Conservation (phyloP, 2,888 invertebrate species). For the Unio delphinus region DNA sequence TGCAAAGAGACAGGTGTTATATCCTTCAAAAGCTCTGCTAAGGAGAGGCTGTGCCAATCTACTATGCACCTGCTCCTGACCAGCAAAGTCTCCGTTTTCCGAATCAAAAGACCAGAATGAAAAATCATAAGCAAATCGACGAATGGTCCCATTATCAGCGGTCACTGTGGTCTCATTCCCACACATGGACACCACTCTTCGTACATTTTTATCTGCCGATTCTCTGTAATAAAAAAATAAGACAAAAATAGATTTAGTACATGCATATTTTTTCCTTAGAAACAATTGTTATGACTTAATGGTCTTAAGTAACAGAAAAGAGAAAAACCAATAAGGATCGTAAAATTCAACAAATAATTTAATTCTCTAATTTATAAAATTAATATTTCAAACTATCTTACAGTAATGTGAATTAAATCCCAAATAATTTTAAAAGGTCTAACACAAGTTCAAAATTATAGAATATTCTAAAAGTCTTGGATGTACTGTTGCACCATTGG, state of each 20-base stretch:
- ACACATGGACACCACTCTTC: slow-evolving; percentile 72
- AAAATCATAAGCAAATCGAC: slow-evolving; percentile 75
- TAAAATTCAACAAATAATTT: too few species aligned
- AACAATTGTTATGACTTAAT: too few species aligned
- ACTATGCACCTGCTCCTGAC: slow-evolving; percentile 79
- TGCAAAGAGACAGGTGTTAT: slow-evolving; percentile 86
- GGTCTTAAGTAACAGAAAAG: too few species aligned
- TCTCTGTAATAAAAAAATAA: slow-evolving; percentile 45
- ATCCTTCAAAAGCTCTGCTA: slow-evolving; percentile 83
- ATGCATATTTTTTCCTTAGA: neutral
- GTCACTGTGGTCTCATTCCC: slow-evolving; percentile 73
- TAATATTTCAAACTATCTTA: too few species aligned
- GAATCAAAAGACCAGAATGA: slow-evolving; percentile 77
- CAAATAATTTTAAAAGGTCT: too few species aligned
- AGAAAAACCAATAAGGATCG: too few species aligned
- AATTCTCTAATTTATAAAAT: too few species aligned
- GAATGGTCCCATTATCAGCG: slow-evolving; percentile 68
- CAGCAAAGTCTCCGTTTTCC: slow-evolving; percentile 74
- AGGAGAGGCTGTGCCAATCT: slow-evolving; percentile 80
- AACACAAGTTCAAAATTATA: too few species aligned
- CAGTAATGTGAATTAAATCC: too few species aligned
- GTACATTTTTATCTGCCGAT: slow-evolving; percentile 59
- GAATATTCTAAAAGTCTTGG: too few species aligned
- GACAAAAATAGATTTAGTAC: neutral
- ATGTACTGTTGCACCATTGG: too few species aligned